Conservation (phyloP, 1,140 invertebrate species). For the Elysia chlorotica region DNA sequence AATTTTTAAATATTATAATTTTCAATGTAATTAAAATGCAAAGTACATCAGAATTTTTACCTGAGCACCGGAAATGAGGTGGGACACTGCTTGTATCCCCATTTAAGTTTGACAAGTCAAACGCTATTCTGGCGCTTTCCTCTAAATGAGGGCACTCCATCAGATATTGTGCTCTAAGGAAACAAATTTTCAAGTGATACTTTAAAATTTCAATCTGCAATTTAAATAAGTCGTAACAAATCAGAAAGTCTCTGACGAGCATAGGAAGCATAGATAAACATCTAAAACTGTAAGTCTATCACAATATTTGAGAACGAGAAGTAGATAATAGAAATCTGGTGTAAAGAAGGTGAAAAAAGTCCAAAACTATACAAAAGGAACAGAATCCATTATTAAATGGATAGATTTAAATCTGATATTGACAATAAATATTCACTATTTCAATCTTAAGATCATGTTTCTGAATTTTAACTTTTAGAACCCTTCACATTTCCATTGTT, state of each 20-base stretch:
- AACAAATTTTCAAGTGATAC: too few species aligned
- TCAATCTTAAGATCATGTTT: neutral
- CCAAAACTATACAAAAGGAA: neutral
- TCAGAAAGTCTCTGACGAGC: too few species aligned
- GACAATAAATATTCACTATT: neutral
- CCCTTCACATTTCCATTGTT: neutral
- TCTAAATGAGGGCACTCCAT: slow-evolving; percentile 61
- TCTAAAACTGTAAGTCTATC: neutral
- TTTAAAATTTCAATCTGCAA: too few species aligned
- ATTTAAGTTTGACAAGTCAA: slow-evolving; percentile 35
- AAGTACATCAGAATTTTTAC: too few species aligned
- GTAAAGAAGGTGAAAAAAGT: neutral
- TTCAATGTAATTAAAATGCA: too few species aligned
- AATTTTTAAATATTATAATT: too few species aligned
- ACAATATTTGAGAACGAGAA: neutral
- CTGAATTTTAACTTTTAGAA: neutral
- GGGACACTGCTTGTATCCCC: too few species aligned
- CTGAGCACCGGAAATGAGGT: neutral
- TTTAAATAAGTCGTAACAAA: too few species aligned
- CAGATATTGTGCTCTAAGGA: neutral
- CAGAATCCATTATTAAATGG: neutral
- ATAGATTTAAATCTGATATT: neutral
- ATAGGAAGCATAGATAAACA: too few species aligned
- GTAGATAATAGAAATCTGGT: neutral
- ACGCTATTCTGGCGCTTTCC: slow-evolving; percentile 51